phyloP scores from a whole-genome alignment of 2,888 invertebrate species.

The Axea sp. region DNA sequence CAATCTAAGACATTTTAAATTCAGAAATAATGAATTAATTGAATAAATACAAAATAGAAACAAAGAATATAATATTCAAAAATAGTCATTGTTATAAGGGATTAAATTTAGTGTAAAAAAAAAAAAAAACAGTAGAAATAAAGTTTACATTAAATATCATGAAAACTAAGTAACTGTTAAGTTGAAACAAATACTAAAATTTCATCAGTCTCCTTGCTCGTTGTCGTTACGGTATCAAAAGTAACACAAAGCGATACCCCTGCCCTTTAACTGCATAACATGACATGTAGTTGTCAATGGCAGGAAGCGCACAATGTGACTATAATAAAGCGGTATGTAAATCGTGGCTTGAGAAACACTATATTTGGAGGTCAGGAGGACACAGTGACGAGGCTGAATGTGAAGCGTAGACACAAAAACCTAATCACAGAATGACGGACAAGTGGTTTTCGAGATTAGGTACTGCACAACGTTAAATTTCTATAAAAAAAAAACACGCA shows the following conservation, averaged over 20 bases:
- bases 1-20: too few species aligned
- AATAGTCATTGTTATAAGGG: too few species aligned
- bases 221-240: constrained; percentile 24
- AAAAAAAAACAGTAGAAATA: too few species aligned
- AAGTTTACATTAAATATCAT: too few species aligned
- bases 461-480: background rate
- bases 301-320: constrained; percentile 38
- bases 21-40: too few species aligned
- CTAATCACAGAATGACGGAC: constrained; percentile 37
- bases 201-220: constrained; percentile 21
- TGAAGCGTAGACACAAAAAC: constrained; percentile 28
- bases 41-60: too few species aligned
- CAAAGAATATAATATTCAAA: too few species aligned
- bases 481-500: constrained; percentile 7
- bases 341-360: constrained; percentile 44
- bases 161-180: too few species aligned
- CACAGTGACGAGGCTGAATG: constrained; percentile 35
- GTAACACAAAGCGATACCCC: constrained; percentile 23
- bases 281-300: constrained; percentile 44
- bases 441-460: constrained; percentile 13
- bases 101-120: too few species aligned
- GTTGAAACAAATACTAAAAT: background rate
- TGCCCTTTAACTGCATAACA: constrained; percentile 27
- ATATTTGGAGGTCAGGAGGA: constrained; percentile 55
- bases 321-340: constrained; percentile 46